A percentile compares a stretch with the other conserved stretches of the same genome.
These are phyloP conservation scores for Erebia epiphron DNA, from an alignment of 2,888 invertebrate genomes.

Conservation along the genomic window DNA sequence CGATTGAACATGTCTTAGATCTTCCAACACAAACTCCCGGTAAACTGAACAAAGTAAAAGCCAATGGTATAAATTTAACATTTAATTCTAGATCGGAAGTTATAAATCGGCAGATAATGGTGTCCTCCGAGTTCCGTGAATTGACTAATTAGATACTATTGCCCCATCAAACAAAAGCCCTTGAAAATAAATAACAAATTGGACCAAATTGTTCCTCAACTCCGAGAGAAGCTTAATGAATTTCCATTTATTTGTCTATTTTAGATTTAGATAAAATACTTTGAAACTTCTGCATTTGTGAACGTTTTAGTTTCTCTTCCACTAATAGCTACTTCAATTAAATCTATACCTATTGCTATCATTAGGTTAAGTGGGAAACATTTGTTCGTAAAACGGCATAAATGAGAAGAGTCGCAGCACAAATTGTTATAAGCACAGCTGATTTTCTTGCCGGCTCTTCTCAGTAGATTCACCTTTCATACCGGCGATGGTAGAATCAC, in stretches of 20 bases:
- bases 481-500: no score
- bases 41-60: conserved; percentile 6
- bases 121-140: conserved; percentile 51
- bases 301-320: neutral
- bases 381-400: neutral
- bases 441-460: no score
- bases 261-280: conserved; percentile 2
- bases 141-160: conserved; percentile 69
- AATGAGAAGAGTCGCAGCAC: neutral
- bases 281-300: conserved; percentile 11
- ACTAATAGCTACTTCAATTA: neutral
- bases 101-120: conserved; percentile 55
- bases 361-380: neutral
- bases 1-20: conserved; percentile 1
- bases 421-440: neutral
- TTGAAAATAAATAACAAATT: conserved; percentile 57
- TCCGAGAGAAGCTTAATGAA: conserved; percentile 28
- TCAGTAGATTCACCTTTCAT: no score
- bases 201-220: conserved; percentile 46
- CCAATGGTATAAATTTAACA: conserved; percentile 19
- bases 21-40: neutral
- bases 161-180: conserved; percentile 61
- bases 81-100: conserved; percentile 46
- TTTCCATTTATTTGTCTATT: conserved; percentile 25
- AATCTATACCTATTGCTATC: neutral